phyloP scores from a whole-genome alignment of 1,140 invertebrate species.

The Neodiprion virginianus region DNA sequence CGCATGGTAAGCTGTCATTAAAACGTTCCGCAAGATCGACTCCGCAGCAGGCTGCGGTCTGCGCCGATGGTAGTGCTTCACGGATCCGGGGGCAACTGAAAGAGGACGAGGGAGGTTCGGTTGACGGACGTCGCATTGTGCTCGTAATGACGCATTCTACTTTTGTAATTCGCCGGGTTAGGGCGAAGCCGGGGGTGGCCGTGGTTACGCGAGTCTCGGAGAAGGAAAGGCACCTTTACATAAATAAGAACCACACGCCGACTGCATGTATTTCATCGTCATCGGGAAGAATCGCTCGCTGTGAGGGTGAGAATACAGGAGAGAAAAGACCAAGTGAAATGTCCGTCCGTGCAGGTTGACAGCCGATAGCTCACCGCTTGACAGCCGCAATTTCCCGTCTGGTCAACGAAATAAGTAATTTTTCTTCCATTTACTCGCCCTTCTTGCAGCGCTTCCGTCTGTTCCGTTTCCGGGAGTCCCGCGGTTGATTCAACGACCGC shows the following conservation, averaged over 20 bases:
- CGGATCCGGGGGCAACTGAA: constrained; percentile 2
- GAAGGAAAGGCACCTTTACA: constrained; percentile 39
- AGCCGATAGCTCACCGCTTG: background rate
- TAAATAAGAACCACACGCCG: constrained; percentile 25
- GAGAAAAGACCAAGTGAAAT: background rate
- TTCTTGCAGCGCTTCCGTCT: background rate
- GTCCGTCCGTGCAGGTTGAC: background rate
- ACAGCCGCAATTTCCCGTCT: constrained; percentile 2
- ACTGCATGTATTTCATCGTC: background rate
- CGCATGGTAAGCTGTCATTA: constrained; percentile 58
- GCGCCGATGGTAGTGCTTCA: constrained; percentile 42
- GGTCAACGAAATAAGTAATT: background rate
- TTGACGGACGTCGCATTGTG: constrained; percentile 51
- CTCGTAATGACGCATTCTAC: constrained; percentile 50
- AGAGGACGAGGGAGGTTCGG: constrained; percentile 8
- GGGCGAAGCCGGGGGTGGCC: constrained; percentile 21
- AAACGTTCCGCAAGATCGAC: constrained; percentile 61
- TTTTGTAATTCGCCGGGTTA: constrained; percentile 37
- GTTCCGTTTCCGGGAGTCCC: background rate
- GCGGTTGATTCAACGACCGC: background rate
- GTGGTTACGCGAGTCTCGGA: constrained; percentile 26
- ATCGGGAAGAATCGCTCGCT: background rate
- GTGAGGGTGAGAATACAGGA: background rate
- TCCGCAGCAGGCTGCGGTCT: constrained; percentile 36
- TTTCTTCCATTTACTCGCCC: background rate